Base-by-base conservation (phyloP, 2,888 invertebrate genomes). In the Eueremaeus valkanovi region DNA sequence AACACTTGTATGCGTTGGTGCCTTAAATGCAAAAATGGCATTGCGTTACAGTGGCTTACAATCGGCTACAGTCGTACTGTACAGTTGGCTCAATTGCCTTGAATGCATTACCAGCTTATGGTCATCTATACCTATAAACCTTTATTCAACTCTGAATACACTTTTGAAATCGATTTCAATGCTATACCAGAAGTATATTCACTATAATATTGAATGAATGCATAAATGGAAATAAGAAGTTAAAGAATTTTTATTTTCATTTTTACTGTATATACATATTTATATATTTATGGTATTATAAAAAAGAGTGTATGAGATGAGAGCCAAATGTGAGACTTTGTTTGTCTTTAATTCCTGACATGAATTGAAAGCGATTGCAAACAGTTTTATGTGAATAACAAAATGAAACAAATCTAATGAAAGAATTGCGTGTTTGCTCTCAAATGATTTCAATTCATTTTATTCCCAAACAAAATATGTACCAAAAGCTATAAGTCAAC, bases 1-100 rank as follows among this genome's bases (percentile, higher is more conserved):
- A 63, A 63, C 63, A 63, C 63, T 63, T 63, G 63, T 63, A 63
- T 63, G 63, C 63, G 33, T 58, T 58, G 24, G 29, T 58, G 58
- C 11, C n/a, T 8, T 31, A 63, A 63, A 63, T 36, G 63, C 33
- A 31, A 33, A 36, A 63, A 31, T 33, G 33, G 33, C 24, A 31
- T 27, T 31, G 29, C 63, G 5, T 61, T 16, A 61, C 8, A 61
- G 6, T 40, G 13, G 16, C 49, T 49, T 49, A 49, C 49, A 36
- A 63, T 63, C n/a, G 63, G n/a, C 31, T 63, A 33, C 33, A 36
- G 33, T n/a, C n/a, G n/a, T n/a, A n/a, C n/a, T n/a, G n/a, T n/a
- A n/a, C n/a, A n/a, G n/a, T n/a, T n/a, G n/a, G n/a, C n/a, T n/a
- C n/a, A n/a, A n/a, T n/a, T 63, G 27, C 29, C 29, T 29, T 58